Evolutionary conservation across 2,797 vertebrate species (phyloP).

Genomic region (Florisuga fusca): DNA sequence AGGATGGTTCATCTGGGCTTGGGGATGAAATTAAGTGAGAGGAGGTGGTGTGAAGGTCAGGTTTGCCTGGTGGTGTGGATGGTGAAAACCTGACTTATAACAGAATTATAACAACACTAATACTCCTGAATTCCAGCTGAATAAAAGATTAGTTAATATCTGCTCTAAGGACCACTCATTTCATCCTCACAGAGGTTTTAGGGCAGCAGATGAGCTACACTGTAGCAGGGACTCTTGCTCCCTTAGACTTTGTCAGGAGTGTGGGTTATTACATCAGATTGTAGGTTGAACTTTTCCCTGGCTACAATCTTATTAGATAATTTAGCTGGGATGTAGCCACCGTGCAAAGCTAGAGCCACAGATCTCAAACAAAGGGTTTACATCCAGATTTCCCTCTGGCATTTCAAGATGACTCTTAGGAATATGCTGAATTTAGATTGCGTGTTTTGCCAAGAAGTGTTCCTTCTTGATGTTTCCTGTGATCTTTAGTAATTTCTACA

Average conservation of each 20-base stretch:
- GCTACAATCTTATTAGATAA: neutral
- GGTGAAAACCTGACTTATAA: neutral
- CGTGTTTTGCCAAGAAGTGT: neutral
- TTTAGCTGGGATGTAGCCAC: neutral
- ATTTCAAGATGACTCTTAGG: neutral
- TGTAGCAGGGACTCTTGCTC: neutral
- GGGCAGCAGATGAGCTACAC: neutral
- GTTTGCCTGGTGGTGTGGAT: neutral
- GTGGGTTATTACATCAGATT: neutral
- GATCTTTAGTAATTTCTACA: neutral
- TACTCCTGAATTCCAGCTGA: neutral
- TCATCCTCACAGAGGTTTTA: neutral
- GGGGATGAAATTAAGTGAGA: neutral
- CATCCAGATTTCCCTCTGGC: neutral
- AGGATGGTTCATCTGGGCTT: neutral
- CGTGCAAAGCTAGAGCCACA: neutral
- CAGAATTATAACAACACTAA: neutral
- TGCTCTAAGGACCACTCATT: neutral
- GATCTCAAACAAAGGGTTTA: neutral
- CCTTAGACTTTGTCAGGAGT: neutral
- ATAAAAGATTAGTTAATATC: neutral
- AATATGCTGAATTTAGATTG: neutral
- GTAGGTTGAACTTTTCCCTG: neutral
- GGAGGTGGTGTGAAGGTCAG: neutral
- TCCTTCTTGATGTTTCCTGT: neutral